Percentiles rank a stretch among this genome's conserved stretches.
Evolutionary conservation across 2,113 vertebrate genomes (phyloP).

Genomic region (Nanger granti): DNA sequence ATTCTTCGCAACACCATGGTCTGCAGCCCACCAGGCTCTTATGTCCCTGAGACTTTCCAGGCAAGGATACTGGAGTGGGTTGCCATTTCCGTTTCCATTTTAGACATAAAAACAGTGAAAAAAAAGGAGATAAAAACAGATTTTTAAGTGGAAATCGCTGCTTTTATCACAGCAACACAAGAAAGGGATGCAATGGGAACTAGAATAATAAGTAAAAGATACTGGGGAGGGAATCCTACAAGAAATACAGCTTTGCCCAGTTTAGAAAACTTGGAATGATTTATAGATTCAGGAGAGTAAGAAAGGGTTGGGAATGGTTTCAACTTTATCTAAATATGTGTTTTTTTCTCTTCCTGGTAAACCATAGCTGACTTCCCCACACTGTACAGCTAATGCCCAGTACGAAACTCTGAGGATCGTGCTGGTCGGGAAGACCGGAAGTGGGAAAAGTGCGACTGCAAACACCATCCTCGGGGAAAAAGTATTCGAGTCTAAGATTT

Average conservation of each 20-base stretch:
- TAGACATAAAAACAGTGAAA: background rate
- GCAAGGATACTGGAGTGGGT: background rate
- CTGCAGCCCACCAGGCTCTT: background rate
- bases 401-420: background rate
- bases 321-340: background rate
- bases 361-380: background rate
- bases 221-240: background rate
- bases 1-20: background rate
- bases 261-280: background rate
- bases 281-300: no score
- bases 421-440: constrained; percentile 15
- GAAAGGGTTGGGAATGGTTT: background rate
- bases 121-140: background rate
- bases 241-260: background rate
- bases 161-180: background rate
- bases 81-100: background rate
- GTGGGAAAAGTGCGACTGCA: background rate
- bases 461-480: background rate
- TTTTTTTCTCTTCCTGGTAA: background rate
- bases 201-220: background rate
- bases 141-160: background rate
- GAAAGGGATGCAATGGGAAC: background rate
- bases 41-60: background rate
- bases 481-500: no score
- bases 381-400: fast-evolving